Base-by-base conservation (phyloP, 1,140 invertebrate species). In the Anthonomus grandis region DNA sequence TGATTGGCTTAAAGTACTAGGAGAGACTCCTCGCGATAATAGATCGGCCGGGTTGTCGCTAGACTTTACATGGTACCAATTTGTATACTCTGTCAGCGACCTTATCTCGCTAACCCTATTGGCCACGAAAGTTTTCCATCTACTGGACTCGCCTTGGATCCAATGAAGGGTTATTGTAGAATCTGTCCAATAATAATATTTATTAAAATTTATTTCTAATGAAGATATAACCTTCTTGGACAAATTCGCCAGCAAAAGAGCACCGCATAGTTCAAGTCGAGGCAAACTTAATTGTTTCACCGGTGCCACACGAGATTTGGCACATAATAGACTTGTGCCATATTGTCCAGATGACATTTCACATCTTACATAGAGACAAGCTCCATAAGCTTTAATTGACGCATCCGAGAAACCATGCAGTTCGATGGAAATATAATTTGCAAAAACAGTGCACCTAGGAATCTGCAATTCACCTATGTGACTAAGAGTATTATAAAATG, bases 101-200 rank as follows among this genome's bases (percentile, higher is more conserved):
- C 69, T 65, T 24, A 77, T 76, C 50, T 67, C 50, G 0, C 63
- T 42, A 0, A 75, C 70, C 19, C 72, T 37, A 64, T 76, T 76
- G 0, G 63, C 65, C 0, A 71, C 68, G 41, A 74, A 76, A 0
- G 66, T 64, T n/a, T n/a, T n/a, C n/a, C n/a, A n/a, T n/a, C n/a
- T n/a, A n/a, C n/a, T n/a, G n/a, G n/a, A n/a, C n/a, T n/a, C n/a
- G n/a, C n/a, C n/a, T n/a, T n/a, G n/a, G n/a, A n/a, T n/a, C n/a
- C n/a, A n/a, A n/a, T n/a, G n/a, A n/a, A n/a, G n/a, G n/a, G n/a
- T n/a, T n/a, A n/a, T n/a, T n/a, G n/a, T n/a, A n/a, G n/a, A n/a
- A n/a, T n/a, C n/a, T n/a, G n/a, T n/a, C n/a, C n/a, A n/a, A n/a
- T n/a, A n/a, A n/a, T n/a, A n/a, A n/a, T n/a, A n/a, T n/a, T 8